phyloP scores from a whole-genome alignment of 2,113 vertebrate genomes.

The Progne subis region DNA sequence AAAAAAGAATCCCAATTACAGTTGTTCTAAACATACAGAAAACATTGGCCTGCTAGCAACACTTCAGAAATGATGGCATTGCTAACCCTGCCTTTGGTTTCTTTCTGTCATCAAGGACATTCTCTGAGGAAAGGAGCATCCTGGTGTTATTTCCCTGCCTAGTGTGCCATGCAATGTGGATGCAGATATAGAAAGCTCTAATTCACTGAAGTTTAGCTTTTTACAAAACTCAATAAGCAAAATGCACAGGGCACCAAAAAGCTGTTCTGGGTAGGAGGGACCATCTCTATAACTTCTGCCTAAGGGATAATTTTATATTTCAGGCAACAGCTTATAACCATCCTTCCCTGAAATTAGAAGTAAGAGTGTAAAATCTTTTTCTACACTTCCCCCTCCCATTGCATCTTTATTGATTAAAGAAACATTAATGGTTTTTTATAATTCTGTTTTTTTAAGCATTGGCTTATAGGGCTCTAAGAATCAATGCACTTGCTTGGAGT shows the following conservation, averaged over 20 bases:
- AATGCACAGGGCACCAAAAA: not conserved
- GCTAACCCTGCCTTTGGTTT: not conserved
- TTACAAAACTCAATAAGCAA: not conserved
- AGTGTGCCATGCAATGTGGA: not conserved
- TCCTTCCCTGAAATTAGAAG: slow-evolving; percentile 38
- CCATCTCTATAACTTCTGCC: not conserved
- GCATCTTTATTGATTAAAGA: not conserved
- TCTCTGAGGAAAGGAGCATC: not conserved
- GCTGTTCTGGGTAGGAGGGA: not conserved
- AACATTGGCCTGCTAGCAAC: not conserved
- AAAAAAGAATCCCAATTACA: not conserved
- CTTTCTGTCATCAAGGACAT: not conserved
- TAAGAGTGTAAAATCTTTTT: not conserved
- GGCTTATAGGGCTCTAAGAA: not conserved
- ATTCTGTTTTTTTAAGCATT: not conserved
- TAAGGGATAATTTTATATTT: not conserved
- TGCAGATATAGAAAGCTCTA: not conserved
- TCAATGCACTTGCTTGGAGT: not conserved
- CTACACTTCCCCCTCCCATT: not conserved
- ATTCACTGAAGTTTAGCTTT: not conserved
- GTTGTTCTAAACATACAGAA: not conserved
- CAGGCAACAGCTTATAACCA: not conserved
- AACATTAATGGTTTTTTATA: not conserved
- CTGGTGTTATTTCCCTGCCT: not conserved
- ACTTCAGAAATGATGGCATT: not conserved